Evolutionary conservation across 1,140 invertebrate genomes (phyloP), one percentile per base, ranked within the genome.

Genomic region (Metaphire vulgaris): DNA sequence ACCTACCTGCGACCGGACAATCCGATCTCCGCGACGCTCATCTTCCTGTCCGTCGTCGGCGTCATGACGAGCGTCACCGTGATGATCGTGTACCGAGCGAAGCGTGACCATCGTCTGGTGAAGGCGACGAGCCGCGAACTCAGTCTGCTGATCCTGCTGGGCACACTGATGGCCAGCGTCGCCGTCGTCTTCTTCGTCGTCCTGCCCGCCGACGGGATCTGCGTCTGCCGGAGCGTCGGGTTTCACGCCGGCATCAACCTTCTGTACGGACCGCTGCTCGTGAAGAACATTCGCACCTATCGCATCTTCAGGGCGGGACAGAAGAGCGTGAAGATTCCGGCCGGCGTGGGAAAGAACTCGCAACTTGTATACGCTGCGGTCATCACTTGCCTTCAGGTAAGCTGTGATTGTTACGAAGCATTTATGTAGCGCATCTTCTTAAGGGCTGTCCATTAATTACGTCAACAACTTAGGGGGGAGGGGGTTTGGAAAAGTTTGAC

Each of bases 201-300:
- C n/a, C 12, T 33, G 28, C 91, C 91, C n/a, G 88, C 88, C 6
- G 84, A 83, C 1, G 82, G 86, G 78, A 12, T 32, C 34, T 74
- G 71, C n/a, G 73, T 26, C 15, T 56, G 56, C 26, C 71, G 64
- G 29, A 12, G 71, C 21, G 29, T 64, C 73, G 75, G 73, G n/a
- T 30, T 74, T 69, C 64, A 73, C 71, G 41, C 31, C n/a, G 74
- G 21, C 28, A 31, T 74, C 72, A 41, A 41, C 72, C 29, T 74
- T 41, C 30, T 64, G 2, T 74, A 74, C 34, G 41, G 33, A 29
- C 64, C 34, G 32, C 64, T 74, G 72, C 64, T 74, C 15, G 56
- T 41, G 33, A 64, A 56, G 34, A n/a, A 29, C 21, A 30, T 33
- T 16, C 21, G 70, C 6, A n/a, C 32, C 15, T 72, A 33, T n/a